Evolutionary conservation across 2,797 vertebrate genomes (phyloP).

Genomic region (Smutsia temminckii): DNA sequence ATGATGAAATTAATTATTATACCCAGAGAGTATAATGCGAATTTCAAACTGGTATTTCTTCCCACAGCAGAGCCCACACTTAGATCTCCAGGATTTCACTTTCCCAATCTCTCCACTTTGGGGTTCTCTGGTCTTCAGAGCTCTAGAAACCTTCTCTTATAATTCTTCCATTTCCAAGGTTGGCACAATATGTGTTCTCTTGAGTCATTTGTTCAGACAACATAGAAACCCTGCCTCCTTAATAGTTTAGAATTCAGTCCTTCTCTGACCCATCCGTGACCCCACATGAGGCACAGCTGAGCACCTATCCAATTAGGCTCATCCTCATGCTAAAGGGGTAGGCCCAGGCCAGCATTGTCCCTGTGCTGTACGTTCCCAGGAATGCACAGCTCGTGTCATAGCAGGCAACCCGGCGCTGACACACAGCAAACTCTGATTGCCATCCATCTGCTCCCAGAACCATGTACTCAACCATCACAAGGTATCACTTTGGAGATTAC

Average conservation of each 20-base stretch:
- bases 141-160: neutral
- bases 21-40: neutral
- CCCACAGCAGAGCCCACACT: neutral
- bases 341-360: neutral
- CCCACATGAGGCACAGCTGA: slow-evolving; percentile 22
- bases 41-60: neutral
- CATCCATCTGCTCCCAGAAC: slow-evolving; percentile 60
- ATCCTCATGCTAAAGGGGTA: slow-evolving; percentile 2
- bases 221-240: neutral
- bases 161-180: neutral
- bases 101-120: neutral
- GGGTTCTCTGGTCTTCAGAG: neutral
- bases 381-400: neutral
- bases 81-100: neutral
- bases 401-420: neutral
- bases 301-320: slow-evolving; percentile 41
- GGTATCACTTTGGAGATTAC: slow-evolving; percentile 63
- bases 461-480: slow-evolving; percentile 57
- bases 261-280: slow-evolving; percentile 7
- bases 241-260: slow-evolving; percentile 35
- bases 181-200: neutral
- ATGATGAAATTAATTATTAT: neutral
- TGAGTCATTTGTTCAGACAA: neutral
- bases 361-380: neutral
- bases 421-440: neutral